Conservation (phyloP, 2,888 invertebrate genomes). For the Drosophila tripunctata region DNA sequence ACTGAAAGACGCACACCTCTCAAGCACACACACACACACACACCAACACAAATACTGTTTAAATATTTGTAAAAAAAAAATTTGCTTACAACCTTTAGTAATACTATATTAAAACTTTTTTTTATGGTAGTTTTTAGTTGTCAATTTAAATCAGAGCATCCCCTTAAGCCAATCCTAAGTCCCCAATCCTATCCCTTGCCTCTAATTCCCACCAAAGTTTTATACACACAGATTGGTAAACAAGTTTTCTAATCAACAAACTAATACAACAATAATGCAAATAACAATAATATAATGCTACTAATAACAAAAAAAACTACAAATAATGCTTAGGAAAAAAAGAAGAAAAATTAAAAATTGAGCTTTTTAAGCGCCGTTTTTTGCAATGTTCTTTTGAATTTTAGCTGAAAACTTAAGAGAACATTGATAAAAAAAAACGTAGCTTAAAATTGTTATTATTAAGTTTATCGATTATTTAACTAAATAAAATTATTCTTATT, state of each 20-base stretch:
- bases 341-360: too few relatives aligned
- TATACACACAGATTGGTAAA: not conserved
- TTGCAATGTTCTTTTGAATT: too few relatives aligned
- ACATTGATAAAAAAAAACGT: too few relatives aligned
- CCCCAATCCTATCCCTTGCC: not conserved
- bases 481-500: constrained; percentile 18
- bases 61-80: not conserved
- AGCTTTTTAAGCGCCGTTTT: too few relatives aligned
- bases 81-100: constrained; percentile 23
- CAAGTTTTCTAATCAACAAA: constrained; percentile 4
- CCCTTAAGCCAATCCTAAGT: not conserved
- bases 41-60: not conserved
- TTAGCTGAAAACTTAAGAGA: too few relatives aligned
- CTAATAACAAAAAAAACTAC: not conserved
- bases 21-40: not conserved
- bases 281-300: not conserved
- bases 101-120: not conserved
- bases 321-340: not conserved
- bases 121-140: constrained; percentile 14
- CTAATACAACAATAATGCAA: constrained; percentile 1
- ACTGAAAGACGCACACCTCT: too few relatives aligned
- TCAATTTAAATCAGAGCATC: not conserved
- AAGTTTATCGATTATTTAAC: constrained; percentile 7
- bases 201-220: not conserved
- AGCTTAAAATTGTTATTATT: too few relatives aligned